A percentile compares a stretch with the other conserved stretches of the same genome.
phyloP scores from a whole-genome alignment of 1,140 invertebrate genomes.

The Bacillus rossius region DNA sequence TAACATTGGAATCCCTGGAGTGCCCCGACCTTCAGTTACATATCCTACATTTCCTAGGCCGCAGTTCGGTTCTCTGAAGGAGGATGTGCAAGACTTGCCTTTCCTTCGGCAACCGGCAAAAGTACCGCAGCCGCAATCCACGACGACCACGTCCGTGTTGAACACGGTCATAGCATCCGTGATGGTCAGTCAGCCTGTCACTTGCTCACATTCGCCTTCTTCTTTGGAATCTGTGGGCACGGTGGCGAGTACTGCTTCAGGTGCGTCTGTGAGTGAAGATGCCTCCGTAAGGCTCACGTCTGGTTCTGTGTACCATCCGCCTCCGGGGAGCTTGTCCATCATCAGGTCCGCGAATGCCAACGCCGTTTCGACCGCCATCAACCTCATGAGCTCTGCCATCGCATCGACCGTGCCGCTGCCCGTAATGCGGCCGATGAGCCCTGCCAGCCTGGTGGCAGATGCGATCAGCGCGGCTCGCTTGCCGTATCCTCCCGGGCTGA shows the following conservation, averaged over 20 bases:
- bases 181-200: too few species aligned
- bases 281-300: too few species aligned
- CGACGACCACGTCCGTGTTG: slow-evolving; percentile 5
- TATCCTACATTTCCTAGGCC: slow-evolving; percentile 19
- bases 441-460: slow-evolving; percentile 30
- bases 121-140: slow-evolving; percentile 21
- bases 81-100: slow-evolving; percentile 8
- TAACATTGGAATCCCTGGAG: slow-evolving; percentile 29
- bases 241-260: too few species aligned
- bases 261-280: too few species aligned
- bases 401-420: slow-evolving; percentile 3
- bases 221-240: too few species aligned
- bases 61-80: not conserved
- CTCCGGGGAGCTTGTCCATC: not conserved
- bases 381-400: slow-evolving; percentile 5
- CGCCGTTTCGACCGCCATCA: not conserved
- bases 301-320: too few species aligned
- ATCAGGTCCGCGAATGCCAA: not conserved
- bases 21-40: slow-evolving; percentile 20
- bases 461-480: slow-evolving; percentile 27
- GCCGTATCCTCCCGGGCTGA: slow-evolving; percentile 13
- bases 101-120: slow-evolving; percentile 9
- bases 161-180: not conserved
- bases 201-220: too few species aligned
- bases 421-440: slow-evolving; percentile 8